A percentile compares a stretch with the other conserved stretches of the same genome.
These are phyloP conservation scores for Cephalopachus bancanus DNA, from an alignment of 2,797 vertebrate species.

Conservation along the genomic window DNA sequence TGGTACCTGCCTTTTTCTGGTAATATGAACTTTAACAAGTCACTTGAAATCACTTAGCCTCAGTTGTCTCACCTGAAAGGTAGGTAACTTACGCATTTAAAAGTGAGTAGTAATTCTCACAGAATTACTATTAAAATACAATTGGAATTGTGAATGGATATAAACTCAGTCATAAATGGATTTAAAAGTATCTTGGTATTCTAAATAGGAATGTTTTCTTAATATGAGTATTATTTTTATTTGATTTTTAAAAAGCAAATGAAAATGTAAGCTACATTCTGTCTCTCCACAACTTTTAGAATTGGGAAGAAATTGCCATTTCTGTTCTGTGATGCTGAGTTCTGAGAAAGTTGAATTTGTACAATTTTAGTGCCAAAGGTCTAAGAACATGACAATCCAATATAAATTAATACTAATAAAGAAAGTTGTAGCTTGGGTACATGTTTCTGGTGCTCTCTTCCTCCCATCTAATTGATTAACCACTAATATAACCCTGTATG, in stretches of 20 bases:
- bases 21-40: background rate
- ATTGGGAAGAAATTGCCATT: constrained; percentile 6
- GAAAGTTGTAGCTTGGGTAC: background rate
- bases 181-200: constrained; percentile 42
- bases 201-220: background rate
- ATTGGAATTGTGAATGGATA: background rate
- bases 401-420: constrained; percentile 43
- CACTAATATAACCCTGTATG: background rate
- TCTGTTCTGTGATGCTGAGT: constrained; percentile 16
- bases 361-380: background rate
- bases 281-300: background rate
- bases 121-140: background rate
- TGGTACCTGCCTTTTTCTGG: background rate
- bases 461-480: background rate
- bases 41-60: background rate
- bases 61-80: background rate
- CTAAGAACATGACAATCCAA: background rate
- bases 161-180: background rate
- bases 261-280: constrained; percentile 27
- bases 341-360: background rate
- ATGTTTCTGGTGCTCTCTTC: background rate
- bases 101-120: background rate
- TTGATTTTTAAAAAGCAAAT: constrained; percentile 39
- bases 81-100: background rate
- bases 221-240: background rate